Base-by-base conservation (phyloP, 2,113 vertebrate species). In the Seriola aureovittata region DNA sequence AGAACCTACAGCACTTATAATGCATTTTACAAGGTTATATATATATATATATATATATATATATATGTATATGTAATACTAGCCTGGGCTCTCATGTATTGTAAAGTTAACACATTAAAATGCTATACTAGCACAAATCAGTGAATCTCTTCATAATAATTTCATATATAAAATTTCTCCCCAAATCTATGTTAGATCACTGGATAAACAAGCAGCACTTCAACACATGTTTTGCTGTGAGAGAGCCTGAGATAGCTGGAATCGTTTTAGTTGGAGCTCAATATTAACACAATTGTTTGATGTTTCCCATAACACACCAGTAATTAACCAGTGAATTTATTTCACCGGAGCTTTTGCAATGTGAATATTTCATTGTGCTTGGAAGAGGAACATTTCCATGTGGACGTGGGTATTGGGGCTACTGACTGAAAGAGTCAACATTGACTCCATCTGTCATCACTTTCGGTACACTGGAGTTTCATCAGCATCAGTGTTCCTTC, bases 181-280 rank as follows among this genome's bases (percentile, higher is more conserved):
- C 1, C 25, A 78, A 50, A 79, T 79, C 74, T 75, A 1, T 50
- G 59, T 36, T 16, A 32, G 36, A 65, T 70, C 25, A 21, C 64
- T 71, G 59, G 5, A 75, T 71, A 74, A 78, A 81, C 70, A 80
- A 73, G 46, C 75, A 77, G n/a, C 64, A 32, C 7, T 69, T 34
- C 9, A 62, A 55, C 25, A 17, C 32, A 14, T 14, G 14, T 59
- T 52, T 44, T 38, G 3, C 44, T 36, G 13, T 38, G 58, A 25
- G 63, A 34, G 62, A 68, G 29, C n/a, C 42, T 38, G 40, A 44
- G 66, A 59, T 75, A 46, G 64, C 44, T 5, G 1, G 16, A 29
- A 50, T 60, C 42, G 46, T 80, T 84, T 78, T 63, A 75, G 70
- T 23, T 38, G 25, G 58, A 25, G 42, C 54, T 75, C 58, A 76